Percentiles rank a stretch among this genome's conserved stretches.
phyloP scores from a whole-genome alignment of 2,113 vertebrate species.

The Heptranchias perlo region DNA sequence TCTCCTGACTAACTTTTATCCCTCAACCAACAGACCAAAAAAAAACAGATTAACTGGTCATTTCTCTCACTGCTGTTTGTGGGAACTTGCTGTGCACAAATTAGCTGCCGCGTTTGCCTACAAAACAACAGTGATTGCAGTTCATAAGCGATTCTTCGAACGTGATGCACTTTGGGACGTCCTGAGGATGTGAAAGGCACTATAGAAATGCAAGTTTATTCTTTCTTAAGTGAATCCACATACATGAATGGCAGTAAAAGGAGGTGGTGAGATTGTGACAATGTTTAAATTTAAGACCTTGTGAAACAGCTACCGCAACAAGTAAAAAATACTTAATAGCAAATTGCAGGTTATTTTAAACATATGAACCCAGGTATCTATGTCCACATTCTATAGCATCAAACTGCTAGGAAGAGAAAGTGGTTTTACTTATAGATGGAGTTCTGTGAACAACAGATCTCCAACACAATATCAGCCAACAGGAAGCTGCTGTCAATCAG shows the following conservation, averaged over 20 bases:
- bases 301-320: neutral
- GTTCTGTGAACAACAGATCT: neutral
- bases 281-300: neutral
- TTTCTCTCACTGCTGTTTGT: neutral
- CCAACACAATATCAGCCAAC: neutral
- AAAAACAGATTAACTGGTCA: neutral
- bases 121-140: too few species aligned
- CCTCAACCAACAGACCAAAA: too few species aligned
- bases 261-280: neutral
- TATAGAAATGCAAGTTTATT: neutral
- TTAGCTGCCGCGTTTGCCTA: too few species aligned
- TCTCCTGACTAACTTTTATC: neutral
- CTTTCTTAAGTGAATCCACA: constrained; percentile 3
- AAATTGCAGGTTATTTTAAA: neutral
- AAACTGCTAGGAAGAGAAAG: neutral
- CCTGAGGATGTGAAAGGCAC: neutral
- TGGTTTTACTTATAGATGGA: neutral
- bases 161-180: neutral
- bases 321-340: neutral
- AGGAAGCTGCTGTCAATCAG: neutral
- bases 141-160: too few species aligned
- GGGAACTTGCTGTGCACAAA: neutral
- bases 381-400: neutral
- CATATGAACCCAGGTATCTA: neutral
- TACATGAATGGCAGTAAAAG: neutral